A percentile compares a stretch with the other conserved stretches of the same genome.
Conservation (phyloP, 2,113 vertebrate genomes). For the Callocephalon fimbriatum region DNA sequence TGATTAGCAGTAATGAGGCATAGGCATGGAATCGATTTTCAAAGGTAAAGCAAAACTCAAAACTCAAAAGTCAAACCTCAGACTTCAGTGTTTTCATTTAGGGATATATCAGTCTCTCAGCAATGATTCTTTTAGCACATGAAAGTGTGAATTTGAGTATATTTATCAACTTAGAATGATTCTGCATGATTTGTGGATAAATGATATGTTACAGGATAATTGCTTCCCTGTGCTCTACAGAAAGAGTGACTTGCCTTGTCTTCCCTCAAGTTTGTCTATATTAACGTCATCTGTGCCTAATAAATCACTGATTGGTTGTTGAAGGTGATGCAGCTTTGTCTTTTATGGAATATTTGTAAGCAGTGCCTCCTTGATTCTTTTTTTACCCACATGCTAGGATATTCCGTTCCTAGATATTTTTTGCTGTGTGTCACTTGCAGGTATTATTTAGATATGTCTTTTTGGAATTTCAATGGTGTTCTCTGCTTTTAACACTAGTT, state of each 20-base stretch:
- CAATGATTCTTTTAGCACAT: not conserved
- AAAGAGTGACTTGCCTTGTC: not conserved
- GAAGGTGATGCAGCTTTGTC: not conserved
- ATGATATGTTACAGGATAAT: not conserved
- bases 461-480: not conserved
- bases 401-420: not conserved
- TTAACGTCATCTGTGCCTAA: not conserved
- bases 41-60: not conserved
- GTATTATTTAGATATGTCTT: not conserved
- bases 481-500: not conserved
- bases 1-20: not conserved
- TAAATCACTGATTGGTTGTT: not conserved
- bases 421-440: not conserved
- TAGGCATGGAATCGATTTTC: not conserved
- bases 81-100: not conserved
- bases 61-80: not conserved
- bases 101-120: not conserved
- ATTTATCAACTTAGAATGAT: not conserved
- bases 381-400: not conserved
- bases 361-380: not conserved
- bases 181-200: not conserved
- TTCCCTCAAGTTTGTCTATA: not conserved
- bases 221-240: not conserved
- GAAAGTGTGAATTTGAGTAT: not conserved
- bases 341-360: not conserved